Percentiles rank a stretch among this genome's conserved stretches.
phyloP scores from a whole-genome alignment of 2,113 vertebrate genomes.

The Burhinus bistriatus region DNA sequence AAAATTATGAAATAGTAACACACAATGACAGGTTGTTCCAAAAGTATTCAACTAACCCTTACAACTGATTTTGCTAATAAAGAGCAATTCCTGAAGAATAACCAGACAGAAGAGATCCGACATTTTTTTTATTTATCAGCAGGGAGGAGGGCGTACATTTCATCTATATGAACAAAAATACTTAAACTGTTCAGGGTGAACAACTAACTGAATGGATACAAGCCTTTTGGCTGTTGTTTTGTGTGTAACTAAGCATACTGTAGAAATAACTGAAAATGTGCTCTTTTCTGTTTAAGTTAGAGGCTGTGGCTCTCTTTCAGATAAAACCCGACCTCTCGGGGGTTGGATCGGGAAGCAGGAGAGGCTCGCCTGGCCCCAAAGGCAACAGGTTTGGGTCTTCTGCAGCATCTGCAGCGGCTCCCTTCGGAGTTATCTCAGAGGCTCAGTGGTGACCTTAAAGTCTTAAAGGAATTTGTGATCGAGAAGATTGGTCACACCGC shows the following conservation, averaged over 20 bases:
- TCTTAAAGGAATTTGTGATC: not conserved
- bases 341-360: not conserved
- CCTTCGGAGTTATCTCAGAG: not conserved
- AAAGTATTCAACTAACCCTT: not conserved
- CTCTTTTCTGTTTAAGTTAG: not conserved
- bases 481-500: fast-evolving
- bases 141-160: not conserved
- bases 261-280: not conserved
- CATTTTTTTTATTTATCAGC: not conserved
- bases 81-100: not conserved
- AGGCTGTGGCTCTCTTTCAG: not conserved
- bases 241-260: not conserved
- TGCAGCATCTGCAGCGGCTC: no score
- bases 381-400: not conserved
- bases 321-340: not conserved
- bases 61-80: not conserved
- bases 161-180: not conserved
- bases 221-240: not conserved
- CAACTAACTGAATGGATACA: not conserved
- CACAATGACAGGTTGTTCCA: not conserved
- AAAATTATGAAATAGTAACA: not conserved
- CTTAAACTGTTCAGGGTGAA: not conserved
- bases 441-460: no score
- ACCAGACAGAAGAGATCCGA: not conserved
- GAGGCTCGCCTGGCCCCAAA: not conserved